A percentile compares a stretch with the other conserved stretches of the same genome.
Evolutionary conservation across 2,797 vertebrate species (phyloP).

Genomic region (Channa striata): DNA sequence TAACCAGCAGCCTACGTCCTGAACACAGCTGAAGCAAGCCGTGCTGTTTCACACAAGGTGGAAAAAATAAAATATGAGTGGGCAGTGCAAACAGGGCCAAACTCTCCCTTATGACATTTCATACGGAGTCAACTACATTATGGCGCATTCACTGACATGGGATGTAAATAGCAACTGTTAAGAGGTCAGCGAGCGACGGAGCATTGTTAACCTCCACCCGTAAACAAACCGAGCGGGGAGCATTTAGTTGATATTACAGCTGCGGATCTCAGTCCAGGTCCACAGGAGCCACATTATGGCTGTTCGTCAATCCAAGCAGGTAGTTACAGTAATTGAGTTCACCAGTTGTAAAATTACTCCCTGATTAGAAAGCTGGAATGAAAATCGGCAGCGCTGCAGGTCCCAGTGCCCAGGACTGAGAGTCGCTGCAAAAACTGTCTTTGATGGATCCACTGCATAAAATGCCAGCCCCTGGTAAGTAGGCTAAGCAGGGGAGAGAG

Average conservation of each 20-base stretch:
- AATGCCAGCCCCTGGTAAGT: slow-evolving; percentile 37
- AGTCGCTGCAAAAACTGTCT: slow-evolving; percentile 34
- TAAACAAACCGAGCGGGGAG: slow-evolving; percentile 55
- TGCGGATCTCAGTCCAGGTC: slow-evolving; percentile 31
- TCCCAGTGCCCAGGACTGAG: slow-evolving; percentile 48
- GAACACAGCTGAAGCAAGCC: slow-evolving; percentile 17
- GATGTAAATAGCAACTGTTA: slow-evolving; percentile 41
- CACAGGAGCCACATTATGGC: slow-evolving; percentile 48
- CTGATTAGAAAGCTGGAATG: slow-evolving; percentile 57
- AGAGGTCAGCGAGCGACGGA: slow-evolving; percentile 41
- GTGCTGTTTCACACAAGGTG: slow-evolving; percentile 20
- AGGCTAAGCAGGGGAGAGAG: slow-evolving; percentile 21
- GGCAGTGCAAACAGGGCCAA: slow-evolving; percentile 39
- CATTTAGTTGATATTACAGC: slow-evolving; percentile 49
- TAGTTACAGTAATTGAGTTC: slow-evolving; percentile 58
- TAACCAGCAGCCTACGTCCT: slow-evolving; percentile 15
- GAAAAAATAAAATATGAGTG: slow-evolving; percentile 36
- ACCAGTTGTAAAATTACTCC: slow-evolving; percentile 67
- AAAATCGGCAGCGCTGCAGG: slow-evolving; percentile 34
- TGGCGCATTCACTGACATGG: slow-evolving; percentile 30
- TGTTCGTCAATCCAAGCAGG: slow-evolving; percentile 40
- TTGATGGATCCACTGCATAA: slow-evolving; percentile 35
- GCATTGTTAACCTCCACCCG: slow-evolving; percentile 35
- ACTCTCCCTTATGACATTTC: slow-evolving; percentile 45
- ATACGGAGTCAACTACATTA: slow-evolving; percentile 32